Conservation (phyloP, 2,797 vertebrate genomes). For the Trichosurus vulpecula region DNA sequence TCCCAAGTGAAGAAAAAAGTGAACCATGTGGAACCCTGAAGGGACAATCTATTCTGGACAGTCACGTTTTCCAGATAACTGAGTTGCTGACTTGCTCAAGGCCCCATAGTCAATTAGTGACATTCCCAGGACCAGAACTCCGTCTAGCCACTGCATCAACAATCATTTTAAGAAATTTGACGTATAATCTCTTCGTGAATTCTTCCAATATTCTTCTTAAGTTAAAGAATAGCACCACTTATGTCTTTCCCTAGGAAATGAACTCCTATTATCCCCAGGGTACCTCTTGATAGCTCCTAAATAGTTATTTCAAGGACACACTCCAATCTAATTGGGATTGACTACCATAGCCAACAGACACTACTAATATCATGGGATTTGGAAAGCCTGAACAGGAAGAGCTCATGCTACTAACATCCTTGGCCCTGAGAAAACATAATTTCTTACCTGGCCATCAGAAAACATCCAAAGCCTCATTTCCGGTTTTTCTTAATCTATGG, state of each 20-base stretch:
- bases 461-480: background rate
- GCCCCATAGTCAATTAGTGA: slow-evolving; percentile 19
- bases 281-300: background rate
- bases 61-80: background rate
- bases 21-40: background rate
- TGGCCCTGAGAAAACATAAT: background rate
- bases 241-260: background rate
- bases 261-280: background rate
- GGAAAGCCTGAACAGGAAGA: background rate
- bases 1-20: background rate
- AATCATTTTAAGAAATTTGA: background rate
- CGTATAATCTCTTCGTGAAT: background rate
- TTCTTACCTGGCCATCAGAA: background rate
- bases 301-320: background rate
- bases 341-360: no score
- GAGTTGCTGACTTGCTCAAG: background rate
- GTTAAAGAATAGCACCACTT: background rate
- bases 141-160: background rate
- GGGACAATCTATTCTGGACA: slow-evolving; percentile 23
- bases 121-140: background rate
- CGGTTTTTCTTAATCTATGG: background rate
- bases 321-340: background rate
- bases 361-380: background rate
- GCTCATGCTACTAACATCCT: background rate
- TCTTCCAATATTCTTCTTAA: background rate